Percentiles rank a stretch among this genome's conserved stretches.
These are phyloP conservation scores for Periplaneta americana DNA, from an alignment of 1,140 invertebrate genomes.

Conservation along the genomic window DNA sequence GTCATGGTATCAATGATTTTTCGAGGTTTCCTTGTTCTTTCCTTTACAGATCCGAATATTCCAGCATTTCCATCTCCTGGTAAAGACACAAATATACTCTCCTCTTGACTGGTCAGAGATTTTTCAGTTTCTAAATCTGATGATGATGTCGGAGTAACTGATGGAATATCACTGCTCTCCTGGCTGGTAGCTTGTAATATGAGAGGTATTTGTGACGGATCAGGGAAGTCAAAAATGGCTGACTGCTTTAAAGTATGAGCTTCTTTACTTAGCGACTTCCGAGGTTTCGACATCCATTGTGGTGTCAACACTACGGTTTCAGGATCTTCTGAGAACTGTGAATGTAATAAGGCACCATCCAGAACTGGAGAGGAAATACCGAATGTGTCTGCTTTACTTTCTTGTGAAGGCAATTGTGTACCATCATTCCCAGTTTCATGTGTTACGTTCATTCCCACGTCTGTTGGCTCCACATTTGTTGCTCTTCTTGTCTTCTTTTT, in stretches of 20 bases:
- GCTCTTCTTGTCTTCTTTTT: not conserved
- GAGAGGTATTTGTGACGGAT: not conserved
- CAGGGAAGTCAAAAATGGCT: not conserved
- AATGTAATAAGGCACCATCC: too few relatives aligned
- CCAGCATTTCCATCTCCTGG: not conserved
- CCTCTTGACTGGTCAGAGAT: not conserved
- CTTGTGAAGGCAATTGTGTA: not conserved
- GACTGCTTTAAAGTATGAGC: not conserved
- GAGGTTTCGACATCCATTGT: not conserved
- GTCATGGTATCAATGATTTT: constrained; percentile 8
- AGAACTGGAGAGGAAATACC: not conserved
- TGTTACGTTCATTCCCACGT: not conserved
- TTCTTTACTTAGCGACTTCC: not conserved
- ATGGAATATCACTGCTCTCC: not conserved
- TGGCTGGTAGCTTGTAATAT: not conserved
- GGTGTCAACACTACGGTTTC: not conserved
- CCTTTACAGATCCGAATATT: constrained; percentile 24
- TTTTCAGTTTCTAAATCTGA: too few relatives aligned
- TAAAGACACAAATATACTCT: not conserved
- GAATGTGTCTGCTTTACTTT: not conserved
- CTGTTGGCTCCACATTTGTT: not conserved
- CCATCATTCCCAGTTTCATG: not conserved
- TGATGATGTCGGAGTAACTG: not conserved
- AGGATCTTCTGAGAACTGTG: not conserved
- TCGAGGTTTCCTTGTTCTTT: constrained; percentile 14